Conservation (phyloP, 2,113 vertebrate species). For the Pachycephala philippinensis region DNA sequence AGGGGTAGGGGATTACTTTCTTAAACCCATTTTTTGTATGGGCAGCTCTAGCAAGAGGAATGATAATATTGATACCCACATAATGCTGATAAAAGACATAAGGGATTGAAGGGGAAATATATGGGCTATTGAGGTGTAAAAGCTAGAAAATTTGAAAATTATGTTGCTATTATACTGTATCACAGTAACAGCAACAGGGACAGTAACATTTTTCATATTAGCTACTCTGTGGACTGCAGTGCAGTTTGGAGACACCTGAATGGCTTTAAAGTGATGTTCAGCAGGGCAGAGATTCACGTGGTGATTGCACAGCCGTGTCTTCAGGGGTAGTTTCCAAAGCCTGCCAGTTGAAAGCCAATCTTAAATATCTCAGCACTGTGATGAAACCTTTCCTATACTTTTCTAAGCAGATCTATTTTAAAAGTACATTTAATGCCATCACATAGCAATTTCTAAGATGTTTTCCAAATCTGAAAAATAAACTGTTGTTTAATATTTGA, state of each 20-base stretch:
- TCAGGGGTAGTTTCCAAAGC: background rate
- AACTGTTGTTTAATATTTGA: background rate
- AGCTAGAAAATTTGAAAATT: background rate
- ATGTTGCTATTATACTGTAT: background rate
- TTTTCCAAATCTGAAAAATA: background rate
- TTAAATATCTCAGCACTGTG: background rate
- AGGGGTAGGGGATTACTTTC: background rate
- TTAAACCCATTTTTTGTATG: background rate
- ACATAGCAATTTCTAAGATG: background rate
- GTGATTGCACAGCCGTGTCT: background rate
- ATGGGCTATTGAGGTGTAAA: background rate
- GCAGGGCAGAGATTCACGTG: background rate
- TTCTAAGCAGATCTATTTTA: background rate
- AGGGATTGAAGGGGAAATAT: background rate
- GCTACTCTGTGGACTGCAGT: background rate
- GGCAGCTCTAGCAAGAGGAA: background rate
- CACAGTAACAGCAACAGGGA: background rate
- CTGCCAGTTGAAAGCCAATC: background rate
- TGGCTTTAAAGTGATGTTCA: background rate
- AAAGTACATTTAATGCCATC: background rate
- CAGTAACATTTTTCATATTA: background rate
- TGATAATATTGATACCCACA: background rate
- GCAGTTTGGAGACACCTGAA: background rate
- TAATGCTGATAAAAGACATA: background rate
- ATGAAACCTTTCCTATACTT: background rate